Conservation (phyloP, 2,113 vertebrate species). For the Hypanus sabinus region DNA sequence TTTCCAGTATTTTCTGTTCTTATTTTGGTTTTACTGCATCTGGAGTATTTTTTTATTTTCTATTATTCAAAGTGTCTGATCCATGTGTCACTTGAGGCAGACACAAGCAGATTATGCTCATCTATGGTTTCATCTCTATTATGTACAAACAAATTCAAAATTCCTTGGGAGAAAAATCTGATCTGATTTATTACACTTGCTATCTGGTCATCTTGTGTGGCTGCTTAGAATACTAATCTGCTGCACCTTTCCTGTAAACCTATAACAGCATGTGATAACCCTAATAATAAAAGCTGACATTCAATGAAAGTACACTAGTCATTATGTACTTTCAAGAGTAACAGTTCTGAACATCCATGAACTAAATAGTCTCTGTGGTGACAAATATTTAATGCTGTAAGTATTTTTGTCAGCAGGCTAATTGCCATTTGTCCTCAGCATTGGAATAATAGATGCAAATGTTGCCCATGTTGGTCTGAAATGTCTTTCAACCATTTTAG, state of each 20-base stretch:
- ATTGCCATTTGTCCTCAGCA: neutral
- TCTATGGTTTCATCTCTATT: no score
- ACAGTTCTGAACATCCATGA: neutral
- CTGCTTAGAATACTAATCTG: neutral
- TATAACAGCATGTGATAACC: neutral
- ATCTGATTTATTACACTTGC: no score
- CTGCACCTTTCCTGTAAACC: neutral
- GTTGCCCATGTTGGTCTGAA: neutral
- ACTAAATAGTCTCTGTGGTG: neutral
- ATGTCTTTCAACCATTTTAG: neutral
- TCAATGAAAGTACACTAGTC: neutral
- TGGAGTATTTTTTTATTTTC: no score
- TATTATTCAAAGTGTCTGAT: no score
- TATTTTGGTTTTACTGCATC: no score
- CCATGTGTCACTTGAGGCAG: no score
- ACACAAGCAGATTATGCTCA: no score
- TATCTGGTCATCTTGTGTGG: neutral
- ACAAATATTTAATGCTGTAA: slow-evolving; percentile 6
- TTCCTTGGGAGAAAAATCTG: no score
- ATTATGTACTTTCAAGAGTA: slow-evolving; percentile 9
- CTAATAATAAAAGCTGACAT: neutral
- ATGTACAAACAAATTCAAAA: no score
- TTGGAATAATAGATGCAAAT: neutral
- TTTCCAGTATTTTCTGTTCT: no score
- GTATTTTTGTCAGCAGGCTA: neutral